Evolutionary conservation across 2,113 vertebrate species (phyloP).

Genomic region (Malurus elegans): DNA sequence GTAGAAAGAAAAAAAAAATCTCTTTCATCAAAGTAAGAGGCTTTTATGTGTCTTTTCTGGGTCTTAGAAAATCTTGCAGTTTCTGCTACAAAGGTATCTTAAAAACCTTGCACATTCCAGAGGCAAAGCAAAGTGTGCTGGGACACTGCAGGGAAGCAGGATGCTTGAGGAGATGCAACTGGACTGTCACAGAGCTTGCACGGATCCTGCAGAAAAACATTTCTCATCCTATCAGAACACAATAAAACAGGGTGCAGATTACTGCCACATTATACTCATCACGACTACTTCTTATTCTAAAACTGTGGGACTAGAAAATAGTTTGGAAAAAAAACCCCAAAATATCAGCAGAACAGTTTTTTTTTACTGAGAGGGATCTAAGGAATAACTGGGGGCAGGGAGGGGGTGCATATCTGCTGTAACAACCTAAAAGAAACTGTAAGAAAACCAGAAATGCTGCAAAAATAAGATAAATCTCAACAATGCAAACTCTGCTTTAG

Average conservation of each 20-base stretch:
- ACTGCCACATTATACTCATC: fast-evolving
- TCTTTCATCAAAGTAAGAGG: not conserved
- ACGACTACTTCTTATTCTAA: not conserved
- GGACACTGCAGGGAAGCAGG: not conserved
- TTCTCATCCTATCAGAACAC: not conserved
- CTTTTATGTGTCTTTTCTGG: not conserved
- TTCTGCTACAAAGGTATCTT: not conserved
- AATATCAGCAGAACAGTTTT: not conserved
- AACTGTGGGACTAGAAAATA: not conserved
- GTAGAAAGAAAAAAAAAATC: not conserved
- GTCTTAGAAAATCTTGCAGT: not conserved
- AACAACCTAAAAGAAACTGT: not conserved
- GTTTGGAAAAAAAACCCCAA: not conserved
- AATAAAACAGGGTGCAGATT: not conserved
- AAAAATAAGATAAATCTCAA: not conserved
- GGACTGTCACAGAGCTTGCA: not conserved
- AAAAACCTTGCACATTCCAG: not conserved
- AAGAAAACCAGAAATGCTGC: not conserved
- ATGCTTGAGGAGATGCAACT: fast-evolving
- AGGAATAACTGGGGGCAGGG: not conserved
- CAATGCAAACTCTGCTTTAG: not conserved
- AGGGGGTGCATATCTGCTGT: not conserved
- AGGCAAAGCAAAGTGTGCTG: not conserved
- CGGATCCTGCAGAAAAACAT: not conserved
- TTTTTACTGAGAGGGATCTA: not conserved